Percentiles rank a stretch among this genome's conserved stretches.
Evolutionary conservation across 37 sponge, comb jelly and placozoan species (phyloP).

Genomic region (Spongilla lacustris): DNA sequence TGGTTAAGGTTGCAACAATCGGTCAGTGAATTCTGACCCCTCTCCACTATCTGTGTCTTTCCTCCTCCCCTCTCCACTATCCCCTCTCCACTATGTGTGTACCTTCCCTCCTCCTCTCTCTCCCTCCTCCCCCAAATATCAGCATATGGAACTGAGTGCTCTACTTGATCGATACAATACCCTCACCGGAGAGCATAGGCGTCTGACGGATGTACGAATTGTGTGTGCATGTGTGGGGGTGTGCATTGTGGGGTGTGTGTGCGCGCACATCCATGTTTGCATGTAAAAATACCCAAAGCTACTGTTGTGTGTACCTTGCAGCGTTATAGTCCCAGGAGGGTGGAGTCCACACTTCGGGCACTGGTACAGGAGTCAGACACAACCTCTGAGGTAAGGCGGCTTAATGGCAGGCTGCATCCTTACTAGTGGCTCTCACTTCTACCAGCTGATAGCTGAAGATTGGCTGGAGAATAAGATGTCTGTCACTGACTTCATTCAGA

Average conservation of each 20-base stretch:
- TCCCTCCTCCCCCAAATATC: not conserved
- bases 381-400: conserved; percentile 49
- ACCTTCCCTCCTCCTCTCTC: not conserved
- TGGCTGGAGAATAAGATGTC: conserved; percentile 58
- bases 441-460: conserved; percentile 56
- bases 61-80: not conserved
- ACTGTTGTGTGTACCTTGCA: not conserved
- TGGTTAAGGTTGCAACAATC: conserved; percentile 68
- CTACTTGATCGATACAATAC: not conserved
- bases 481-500: conserved; percentile 40
- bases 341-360: conserved; percentile 17
- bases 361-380: conserved; percentile 53
- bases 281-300: not conserved
- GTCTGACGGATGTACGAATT: not conserved
- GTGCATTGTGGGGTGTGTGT: not conserved
- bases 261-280: not conserved
- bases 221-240: conserved; percentile 9
- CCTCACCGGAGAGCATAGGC: not conserved
- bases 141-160: not conserved
- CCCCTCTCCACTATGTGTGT: not conserved
- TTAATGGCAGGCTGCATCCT: not conserved
- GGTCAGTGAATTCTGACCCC: conserved; percentile 7
- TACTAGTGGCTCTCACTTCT: not conserved
- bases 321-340: conserved; percentile 40
- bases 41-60: too few species aligned